These are phyloP conservation scores for Melinaea marsaeus DNA, from an alignment of 2,888 invertebrate species.

Conservation along the genomic window DNA sequence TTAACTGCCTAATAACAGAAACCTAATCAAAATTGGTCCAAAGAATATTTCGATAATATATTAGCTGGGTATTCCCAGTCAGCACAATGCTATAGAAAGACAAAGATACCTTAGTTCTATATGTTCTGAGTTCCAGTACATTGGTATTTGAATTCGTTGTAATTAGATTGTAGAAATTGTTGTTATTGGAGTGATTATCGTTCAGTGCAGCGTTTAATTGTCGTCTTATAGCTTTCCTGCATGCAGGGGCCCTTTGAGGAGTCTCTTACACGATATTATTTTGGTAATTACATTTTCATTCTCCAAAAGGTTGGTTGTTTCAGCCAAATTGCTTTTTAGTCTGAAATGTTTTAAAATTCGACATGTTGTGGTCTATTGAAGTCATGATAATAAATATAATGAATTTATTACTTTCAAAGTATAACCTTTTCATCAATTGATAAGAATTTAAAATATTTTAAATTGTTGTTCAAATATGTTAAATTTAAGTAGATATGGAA, in stretches of 20 bases:
- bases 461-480: too few relatives aligned
- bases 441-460: too few relatives aligned
- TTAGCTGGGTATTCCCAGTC: too few relatives aligned
- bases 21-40: too few relatives aligned
- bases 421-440: too few relatives aligned
- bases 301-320: slow-evolving; percentile 20
- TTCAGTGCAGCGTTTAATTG: slow-evolving; percentile 48
- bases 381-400: not conserved
- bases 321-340: slow-evolving; percentile 1
- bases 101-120: too few relatives aligned
- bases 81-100: too few relatives aligned
- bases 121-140: not conserved
- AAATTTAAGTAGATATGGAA: too few relatives aligned
- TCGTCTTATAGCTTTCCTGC: slow-evolving; percentile 49
- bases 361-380: slow-evolving; percentile 10
- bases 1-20: too few relatives aligned
- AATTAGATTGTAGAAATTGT: slow-evolving; percentile 64
- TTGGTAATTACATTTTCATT: slow-evolving; percentile 41
- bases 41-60: too few relatives aligned
- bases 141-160: slow-evolving; percentile 40
- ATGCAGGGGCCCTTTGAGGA: slow-evolving; percentile 35
- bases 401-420: too few relatives aligned
- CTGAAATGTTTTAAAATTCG: not conserved
- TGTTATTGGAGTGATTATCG: slow-evolving; percentile 60
- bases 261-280: slow-evolving; percentile 39